These are phyloP conservation scores for Achlya flavicornis DNA, from an alignment of 2,888 invertebrate genomes.

Conservation along the genomic window DNA sequence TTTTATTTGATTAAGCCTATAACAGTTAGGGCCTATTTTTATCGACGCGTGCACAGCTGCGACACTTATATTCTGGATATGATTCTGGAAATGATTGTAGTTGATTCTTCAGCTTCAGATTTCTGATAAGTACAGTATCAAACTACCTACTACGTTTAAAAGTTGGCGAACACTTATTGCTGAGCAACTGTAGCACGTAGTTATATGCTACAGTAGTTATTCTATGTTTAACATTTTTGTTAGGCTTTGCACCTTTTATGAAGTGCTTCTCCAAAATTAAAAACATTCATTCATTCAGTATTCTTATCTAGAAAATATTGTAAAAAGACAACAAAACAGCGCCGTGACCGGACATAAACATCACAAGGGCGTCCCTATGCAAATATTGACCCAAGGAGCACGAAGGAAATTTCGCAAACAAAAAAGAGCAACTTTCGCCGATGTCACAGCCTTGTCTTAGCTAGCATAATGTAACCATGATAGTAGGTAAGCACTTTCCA, in stretches of 20 bases:
- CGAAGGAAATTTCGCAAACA: conserved; percentile 53
- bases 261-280: no score
- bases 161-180: background rate
- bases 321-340: no score
- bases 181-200: background rate
- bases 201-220: no score
- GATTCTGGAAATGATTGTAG: background rate
- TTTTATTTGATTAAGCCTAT: no score
- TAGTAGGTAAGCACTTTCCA: conserved; percentile 66
- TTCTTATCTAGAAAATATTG: no score
- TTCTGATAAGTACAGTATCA: background rate
- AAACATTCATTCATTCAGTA: no score
- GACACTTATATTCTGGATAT: no score
- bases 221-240: no score
- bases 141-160: background rate
- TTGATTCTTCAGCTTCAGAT: background rate
- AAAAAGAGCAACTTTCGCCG: conserved; percentile 69
- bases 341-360: conserved; percentile 23
- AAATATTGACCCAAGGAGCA: conserved; percentile 58
- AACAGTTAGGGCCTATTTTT: no score
- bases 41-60: no score
- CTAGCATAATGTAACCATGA: conserved; percentile 48
- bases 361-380: conserved; percentile 33
- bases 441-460: conserved; percentile 44
- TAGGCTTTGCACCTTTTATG: no score